phyloP scores from a whole-genome alignment of 2,113 vertebrate species.

The Gulo gulo region DNA sequence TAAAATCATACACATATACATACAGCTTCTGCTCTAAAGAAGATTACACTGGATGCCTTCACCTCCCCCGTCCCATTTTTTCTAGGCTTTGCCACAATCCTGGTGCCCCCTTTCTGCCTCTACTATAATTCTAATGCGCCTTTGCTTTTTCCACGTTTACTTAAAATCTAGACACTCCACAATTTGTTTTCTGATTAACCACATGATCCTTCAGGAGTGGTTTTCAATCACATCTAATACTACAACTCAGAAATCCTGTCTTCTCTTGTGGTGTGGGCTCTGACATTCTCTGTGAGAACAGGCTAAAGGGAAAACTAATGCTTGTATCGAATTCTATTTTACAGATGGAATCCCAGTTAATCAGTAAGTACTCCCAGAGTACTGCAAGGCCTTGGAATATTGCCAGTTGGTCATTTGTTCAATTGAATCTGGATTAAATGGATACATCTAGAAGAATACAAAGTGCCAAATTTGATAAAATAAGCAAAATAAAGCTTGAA shows the following conservation, averaged over 20 bases:
- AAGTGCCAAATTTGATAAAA: constrained; percentile 43
- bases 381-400: background rate
- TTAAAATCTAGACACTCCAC: background rate
- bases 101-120: background rate
- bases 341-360: background rate
- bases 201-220: background rate
- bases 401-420: constrained; percentile 25
- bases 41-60: background rate
- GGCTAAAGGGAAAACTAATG: background rate
- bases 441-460: constrained; percentile 22
- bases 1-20: too few species aligned
- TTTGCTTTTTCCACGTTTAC: background rate
- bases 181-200: background rate
- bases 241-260: background rate
- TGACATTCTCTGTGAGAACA: background rate
- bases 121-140: background rate
- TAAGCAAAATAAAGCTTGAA: constrained; percentile 35
- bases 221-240: background rate
- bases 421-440: constrained; percentile 35
- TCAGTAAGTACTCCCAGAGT: background rate
- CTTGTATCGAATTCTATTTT: constrained; percentile 34
- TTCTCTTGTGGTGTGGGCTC: background rate
- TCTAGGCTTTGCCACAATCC: background rate
- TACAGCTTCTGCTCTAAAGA: background rate
- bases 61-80: background rate